Conservation (phyloP, 1,140 invertebrate species). For the Brachionus paranguensis region DNA sequence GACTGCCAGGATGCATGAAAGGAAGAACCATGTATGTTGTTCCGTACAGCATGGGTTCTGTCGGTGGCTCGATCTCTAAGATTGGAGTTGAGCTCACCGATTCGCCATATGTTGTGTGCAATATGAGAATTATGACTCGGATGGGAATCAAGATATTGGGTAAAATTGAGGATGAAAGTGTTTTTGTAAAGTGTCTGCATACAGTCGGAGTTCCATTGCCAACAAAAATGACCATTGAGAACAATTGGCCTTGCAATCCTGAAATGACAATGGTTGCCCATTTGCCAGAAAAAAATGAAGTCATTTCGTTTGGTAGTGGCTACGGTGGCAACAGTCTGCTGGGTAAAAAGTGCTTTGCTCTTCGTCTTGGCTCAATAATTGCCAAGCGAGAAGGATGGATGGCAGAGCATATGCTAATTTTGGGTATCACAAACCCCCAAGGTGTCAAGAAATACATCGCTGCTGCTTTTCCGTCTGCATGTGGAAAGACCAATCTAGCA, state of each 20-base stretch:
- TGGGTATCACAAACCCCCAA: constrained; percentile 78
- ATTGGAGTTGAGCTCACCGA: constrained; percentile 95
- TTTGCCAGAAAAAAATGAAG: constrained; percentile 69
- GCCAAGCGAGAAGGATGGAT: constrained; percentile 92
- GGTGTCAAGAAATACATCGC: constrained; percentile 85
- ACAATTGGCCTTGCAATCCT: constrained; percentile 93
- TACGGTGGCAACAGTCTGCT: constrained; percentile 89
- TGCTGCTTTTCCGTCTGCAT: constrained; percentile 94
- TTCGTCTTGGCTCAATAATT: constrained; percentile 89
- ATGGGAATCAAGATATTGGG: constrained; percentile 65
- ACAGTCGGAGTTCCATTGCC: constrained; percentile 75
- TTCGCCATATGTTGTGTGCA: constrained; percentile 91
- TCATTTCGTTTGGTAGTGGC: constrained; percentile 86
- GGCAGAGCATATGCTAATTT: constrained; percentile 96
- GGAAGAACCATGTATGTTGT: constrained; percentile 98
- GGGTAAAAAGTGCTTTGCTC: constrained; percentile 97
- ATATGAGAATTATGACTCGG: constrained; percentile 96
- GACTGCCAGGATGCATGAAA: constrained; percentile 92
- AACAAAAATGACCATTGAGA: constrained; percentile 58
- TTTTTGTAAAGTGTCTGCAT: constrained; percentile 72
- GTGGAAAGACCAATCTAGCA: constrained; percentile 96
- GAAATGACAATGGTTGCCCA: constrained; percentile 61
- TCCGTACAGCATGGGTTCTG: constrained; percentile 96
- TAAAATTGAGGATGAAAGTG: constrained; percentile 43
- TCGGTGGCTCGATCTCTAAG: constrained; percentile 87